These are phyloP conservation scores for Oreochromis grahami DNA, from an alignment of 2,797 vertebrate genomes.

Conservation along the genomic window DNA sequence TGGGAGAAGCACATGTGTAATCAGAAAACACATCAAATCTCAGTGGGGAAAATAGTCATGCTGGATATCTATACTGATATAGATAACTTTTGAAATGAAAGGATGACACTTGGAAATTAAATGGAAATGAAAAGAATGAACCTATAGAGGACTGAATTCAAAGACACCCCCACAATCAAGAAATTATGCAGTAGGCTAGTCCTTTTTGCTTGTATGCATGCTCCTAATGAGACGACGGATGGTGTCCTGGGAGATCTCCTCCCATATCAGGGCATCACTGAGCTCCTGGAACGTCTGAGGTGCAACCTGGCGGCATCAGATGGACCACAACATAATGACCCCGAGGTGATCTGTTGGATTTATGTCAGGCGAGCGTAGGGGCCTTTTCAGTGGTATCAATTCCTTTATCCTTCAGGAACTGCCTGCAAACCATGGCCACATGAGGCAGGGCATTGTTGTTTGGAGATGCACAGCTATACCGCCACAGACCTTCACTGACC, in stretches of 20 bases:
- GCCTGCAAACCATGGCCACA: not conserved
- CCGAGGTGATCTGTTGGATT: not conserved
- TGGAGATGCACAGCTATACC: fast-evolving
- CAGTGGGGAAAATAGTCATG: too few species aligned
- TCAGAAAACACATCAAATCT: too few species aligned
- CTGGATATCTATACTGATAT: too few species aligned
- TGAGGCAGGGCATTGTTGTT: not conserved
- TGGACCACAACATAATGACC: not conserved
- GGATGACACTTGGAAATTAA: too few species aligned
- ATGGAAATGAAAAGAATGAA: not conserved
- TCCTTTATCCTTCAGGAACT: not conserved
- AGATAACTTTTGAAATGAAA: too few species aligned
- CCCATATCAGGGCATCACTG: not conserved
- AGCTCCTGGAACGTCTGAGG: not conserved
- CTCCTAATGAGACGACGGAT: not conserved
- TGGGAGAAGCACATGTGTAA: not conserved
- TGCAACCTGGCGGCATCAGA: not conserved
- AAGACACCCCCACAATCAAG: not conserved
- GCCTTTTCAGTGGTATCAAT: not conserved
- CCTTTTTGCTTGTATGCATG: not conserved
- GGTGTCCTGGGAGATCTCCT: not conserved
- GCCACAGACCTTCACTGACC: not conserved
- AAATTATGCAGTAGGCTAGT: not conserved
- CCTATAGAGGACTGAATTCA: not conserved
- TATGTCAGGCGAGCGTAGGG: fast-evolving